These are phyloP conservation scores for Saiga tatarica DNA, from an alignment of 2,113 vertebrate species.

Conservation along the genomic window DNA sequence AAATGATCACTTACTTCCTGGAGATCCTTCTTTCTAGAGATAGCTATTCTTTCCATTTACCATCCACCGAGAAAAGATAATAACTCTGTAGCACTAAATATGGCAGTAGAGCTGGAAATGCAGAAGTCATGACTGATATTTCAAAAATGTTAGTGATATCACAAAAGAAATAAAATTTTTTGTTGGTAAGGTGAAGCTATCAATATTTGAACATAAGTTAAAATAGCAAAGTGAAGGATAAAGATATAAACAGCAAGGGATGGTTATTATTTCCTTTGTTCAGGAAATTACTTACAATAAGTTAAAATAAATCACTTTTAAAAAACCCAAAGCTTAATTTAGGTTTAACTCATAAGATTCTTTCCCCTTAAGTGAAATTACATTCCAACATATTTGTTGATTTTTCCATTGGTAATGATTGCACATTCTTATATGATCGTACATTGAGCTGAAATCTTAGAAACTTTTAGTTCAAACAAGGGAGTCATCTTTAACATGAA, in stretches of 20 bases:
- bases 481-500: slow-evolving; percentile 57
- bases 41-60: background rate
- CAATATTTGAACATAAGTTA: background rate
- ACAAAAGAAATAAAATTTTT: background rate
- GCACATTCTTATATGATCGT: slow-evolving; percentile 7
- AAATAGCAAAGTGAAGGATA: background rate
- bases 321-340: background rate
- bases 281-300: background rate
- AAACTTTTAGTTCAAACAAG: slow-evolving; percentile 69
- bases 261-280: background rate
- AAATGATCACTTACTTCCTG: background rate
- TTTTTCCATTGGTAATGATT: slow-evolving; percentile 43
- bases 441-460: slow-evolving; percentile 58
- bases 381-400: background rate
- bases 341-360: background rate
- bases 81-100: background rate
- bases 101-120: background rate
- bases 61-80: background rate
- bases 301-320: background rate
- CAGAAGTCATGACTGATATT: background rate
- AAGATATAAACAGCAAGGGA: background rate
- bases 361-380: background rate
- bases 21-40: background rate
- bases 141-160: background rate
- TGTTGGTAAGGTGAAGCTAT: background rate